phyloP scores from a whole-genome alignment of 2,797 vertebrate species.

The Halcyon badia region DNA sequence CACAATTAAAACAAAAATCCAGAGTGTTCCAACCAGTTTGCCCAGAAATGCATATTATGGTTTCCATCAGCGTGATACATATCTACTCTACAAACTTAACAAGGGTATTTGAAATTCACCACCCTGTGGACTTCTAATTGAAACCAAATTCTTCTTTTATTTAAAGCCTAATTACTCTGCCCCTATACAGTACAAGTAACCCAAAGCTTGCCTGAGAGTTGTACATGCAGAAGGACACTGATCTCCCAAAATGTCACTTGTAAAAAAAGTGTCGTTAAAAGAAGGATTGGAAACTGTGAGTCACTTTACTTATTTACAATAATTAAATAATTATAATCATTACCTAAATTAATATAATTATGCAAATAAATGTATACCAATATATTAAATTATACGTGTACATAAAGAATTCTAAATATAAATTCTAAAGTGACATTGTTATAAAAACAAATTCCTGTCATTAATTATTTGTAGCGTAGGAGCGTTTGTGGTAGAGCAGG shows the following conservation, averaged over 20 bases:
- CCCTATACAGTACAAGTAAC: not conserved
- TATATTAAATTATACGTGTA: not conserved
- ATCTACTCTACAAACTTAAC: not conserved
- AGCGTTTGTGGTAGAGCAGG: not conserved
- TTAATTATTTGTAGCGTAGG: not conserved
- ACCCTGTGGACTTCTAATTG: not conserved
- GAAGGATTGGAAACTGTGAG: not conserved
- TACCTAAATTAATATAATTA: not conserved
- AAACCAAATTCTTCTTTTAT: not conserved
- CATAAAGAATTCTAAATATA: not conserved
- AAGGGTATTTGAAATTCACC: not conserved
- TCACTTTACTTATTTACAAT: not conserved
- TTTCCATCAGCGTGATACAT: not conserved
- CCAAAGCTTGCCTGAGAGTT: not conserved
- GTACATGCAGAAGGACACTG: not conserved
- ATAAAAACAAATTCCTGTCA: not conserved
- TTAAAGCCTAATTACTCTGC: not conserved
- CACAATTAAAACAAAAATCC: not conserved
- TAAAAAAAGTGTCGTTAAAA: not conserved
- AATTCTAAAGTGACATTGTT: not conserved
- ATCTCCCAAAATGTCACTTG: not conserved
- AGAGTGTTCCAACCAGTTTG: not conserved
- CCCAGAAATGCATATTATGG: not conserved
- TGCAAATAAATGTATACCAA: not conserved
- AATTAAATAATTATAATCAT: not conserved